These are phyloP conservation scores for Furcula furcula DNA, from an alignment of 2,888 invertebrate species.

Conservation along the genomic window DNA sequence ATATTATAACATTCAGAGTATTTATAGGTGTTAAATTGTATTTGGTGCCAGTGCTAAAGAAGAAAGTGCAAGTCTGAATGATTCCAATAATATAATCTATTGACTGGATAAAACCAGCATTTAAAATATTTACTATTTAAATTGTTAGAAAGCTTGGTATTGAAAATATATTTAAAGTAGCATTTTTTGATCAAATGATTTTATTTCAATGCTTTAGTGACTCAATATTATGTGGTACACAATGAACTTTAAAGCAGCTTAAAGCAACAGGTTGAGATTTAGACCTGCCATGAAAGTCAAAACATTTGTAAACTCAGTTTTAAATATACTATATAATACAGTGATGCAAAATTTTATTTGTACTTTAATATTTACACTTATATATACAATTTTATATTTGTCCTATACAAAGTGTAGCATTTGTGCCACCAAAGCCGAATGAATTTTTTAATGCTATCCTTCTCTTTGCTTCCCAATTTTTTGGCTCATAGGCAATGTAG, in stretches of 20 bases:
- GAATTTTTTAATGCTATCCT: constrained; percentile 96
- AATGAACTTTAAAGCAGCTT: constrained; percentile 61
- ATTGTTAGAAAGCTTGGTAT: constrained; percentile 75
- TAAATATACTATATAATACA: constrained; percentile 78
- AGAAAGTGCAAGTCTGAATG: constrained; percentile 66
- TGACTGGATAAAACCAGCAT: constrained; percentile 73
- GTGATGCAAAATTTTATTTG: constrained; percentile 47
- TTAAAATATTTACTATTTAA: constrained; percentile 75
- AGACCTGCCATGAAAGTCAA: constrained; percentile 68
- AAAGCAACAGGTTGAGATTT: constrained; percentile 50
- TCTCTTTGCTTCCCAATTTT: constrained; percentile 80
- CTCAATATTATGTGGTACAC: constrained; percentile 69
- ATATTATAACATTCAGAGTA: constrained; percentile 10
- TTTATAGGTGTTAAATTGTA: constrained; percentile 6
- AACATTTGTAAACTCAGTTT: constrained; percentile 79
- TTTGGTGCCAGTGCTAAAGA: constrained; percentile 7
- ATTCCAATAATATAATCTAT: constrained; percentile 51
- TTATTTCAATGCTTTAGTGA: constrained; percentile 74
- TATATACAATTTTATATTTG: constrained; percentile 31
- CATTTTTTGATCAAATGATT: constrained; percentile 76
- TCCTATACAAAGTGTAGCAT: constrained; percentile 91
- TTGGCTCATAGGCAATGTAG: constrained; percentile 83
- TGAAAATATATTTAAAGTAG: constrained; percentile 72
- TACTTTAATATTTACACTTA: constrained; percentile 2
- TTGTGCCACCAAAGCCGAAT: constrained; percentile 99